A percentile compares a stretch with the other conserved stretches of the same genome.
phyloP scores from a whole-genome alignment of 1,140 invertebrate genomes.

The Eupeodes corollae region DNA sequence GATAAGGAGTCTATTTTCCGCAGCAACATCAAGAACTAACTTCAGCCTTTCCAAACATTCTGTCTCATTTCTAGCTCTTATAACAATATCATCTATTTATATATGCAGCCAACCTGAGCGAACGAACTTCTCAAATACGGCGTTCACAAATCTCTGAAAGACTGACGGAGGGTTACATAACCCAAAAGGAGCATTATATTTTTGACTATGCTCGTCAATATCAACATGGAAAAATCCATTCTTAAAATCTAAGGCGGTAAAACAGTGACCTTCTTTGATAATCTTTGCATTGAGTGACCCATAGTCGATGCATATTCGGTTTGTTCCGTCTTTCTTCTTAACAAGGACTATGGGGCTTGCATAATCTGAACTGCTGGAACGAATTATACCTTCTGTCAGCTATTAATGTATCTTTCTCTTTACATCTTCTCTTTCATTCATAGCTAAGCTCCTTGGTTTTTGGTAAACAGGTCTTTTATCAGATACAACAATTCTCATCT shows the following conservation, averaged over 20 bases:
- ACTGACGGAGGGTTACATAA: conserved; percentile 8
- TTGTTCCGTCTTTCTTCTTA: conserved; percentile 28
- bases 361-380: conserved; percentile 33
- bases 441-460: conserved; percentile 1
- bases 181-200: conserved; percentile 12
- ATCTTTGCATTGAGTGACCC: conserved; percentile 34
- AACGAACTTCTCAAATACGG: conserved; percentile 5
- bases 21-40: conserved; percentile 2
- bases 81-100: conserved; percentile 13
- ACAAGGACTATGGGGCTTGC: conserved; percentile 37
- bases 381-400: conserved; percentile 20
- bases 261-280: conserved; percentile 26
- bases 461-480: conserved; percentile 5
- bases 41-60: conserved; percentile 5
- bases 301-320: conserved; percentile 37
- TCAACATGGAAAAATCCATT: conserved; percentile 25
- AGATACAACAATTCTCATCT: conserved; percentile 9
- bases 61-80: conserved; percentile 2
- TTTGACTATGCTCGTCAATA: conserved; percentile 13
- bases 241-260: conserved; percentile 18
- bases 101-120: conserved; percentile 5
- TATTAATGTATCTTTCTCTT: conserved; percentile 16
- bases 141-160: conserved; percentile 6
- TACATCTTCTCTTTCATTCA: conserved; percentile 7
- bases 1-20: conserved; percentile 3